Evolutionary conservation across 37 sponge, comb jelly and placozoan species (phyloP).

Genomic region (Hexactinellida sp.): DNA sequence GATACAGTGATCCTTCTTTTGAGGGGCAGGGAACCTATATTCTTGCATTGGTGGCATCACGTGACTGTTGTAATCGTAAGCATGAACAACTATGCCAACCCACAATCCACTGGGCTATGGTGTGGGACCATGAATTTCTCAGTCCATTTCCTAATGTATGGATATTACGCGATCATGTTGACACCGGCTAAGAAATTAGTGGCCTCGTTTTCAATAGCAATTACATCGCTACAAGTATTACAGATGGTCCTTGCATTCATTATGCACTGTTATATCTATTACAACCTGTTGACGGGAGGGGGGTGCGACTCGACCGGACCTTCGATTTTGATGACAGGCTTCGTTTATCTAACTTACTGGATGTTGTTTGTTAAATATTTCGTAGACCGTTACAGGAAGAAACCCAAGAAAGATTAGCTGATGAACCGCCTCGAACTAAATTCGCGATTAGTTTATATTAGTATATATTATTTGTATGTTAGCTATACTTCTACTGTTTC

Average conservation of each 20-base stretch:
- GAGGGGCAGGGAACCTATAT: neutral
- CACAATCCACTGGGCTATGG: neutral
- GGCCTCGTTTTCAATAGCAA: neutral
- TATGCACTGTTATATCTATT: neutral
- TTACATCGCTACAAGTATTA: neutral
- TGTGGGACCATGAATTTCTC: neutral
- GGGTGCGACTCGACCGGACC: neutral
- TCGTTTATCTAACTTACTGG: neutral
- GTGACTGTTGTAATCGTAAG: neutral
- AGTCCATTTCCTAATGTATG: constrained; percentile 11
- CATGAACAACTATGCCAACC: neutral
- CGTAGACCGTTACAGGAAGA: neutral
- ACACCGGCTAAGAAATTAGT: neutral
- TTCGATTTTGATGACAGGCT: neutral
- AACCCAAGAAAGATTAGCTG: neutral
- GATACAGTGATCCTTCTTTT: neutral
- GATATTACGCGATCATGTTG: neutral
- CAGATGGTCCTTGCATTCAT: neutral
- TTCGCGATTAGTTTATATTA: too few relatives aligned
- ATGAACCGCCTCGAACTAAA: too few relatives aligned
- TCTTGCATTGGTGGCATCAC: neutral
- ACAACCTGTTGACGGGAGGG: neutral
- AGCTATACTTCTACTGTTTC: too few relatives aligned
- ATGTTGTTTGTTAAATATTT: neutral
- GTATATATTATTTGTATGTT: too few relatives aligned